These are phyloP conservation scores for Eulemur mongoz DNA, from an alignment of 2,797 vertebrate species.

Conservation along the genomic window DNA sequence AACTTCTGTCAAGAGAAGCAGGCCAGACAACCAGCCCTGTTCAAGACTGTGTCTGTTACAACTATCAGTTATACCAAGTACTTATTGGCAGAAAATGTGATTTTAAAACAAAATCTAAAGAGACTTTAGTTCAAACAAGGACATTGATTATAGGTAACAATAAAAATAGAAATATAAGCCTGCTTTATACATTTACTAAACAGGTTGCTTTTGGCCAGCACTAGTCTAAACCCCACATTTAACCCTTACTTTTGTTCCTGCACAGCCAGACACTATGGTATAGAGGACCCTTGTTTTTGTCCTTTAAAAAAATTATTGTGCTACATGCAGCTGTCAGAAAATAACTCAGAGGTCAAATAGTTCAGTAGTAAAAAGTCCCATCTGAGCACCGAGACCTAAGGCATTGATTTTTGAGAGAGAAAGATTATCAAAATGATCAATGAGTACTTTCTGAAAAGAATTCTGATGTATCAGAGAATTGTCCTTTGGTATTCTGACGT, in stretches of 20 bases:
- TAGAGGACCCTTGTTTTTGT: background rate
- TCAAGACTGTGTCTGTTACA: background rate
- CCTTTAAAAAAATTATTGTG: background rate
- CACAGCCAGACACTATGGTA: background rate
- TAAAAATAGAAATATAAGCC: conserved; percentile 1
- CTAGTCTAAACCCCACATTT: background rate
- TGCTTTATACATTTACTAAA: background rate
- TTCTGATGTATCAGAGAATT: background rate
- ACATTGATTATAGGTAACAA: background rate
- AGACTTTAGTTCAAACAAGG: background rate
- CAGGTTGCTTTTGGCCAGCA: background rate
- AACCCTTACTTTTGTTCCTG: background rate
- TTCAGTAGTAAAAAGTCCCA: conserved; percentile 25
- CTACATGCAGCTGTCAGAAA: conserved; percentile 23
- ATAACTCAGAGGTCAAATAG: conserved; percentile 29
- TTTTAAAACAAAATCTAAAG: conserved; percentile 16
- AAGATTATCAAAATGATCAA: conserved; percentile 25
- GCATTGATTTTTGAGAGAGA: conserved; percentile 37
- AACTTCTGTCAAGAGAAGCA: background rate
- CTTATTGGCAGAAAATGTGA: background rate
- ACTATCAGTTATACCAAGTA: background rate
- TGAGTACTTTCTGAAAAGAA: conserved; percentile 24
- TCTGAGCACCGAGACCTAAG: conserved; percentile 16
- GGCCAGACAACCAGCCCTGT: background rate
- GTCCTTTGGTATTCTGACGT: conserved; percentile 30